phyloP scores from a whole-genome alignment of 2,888 invertebrate genomes.

The Dynastes hyllus region DNA sequence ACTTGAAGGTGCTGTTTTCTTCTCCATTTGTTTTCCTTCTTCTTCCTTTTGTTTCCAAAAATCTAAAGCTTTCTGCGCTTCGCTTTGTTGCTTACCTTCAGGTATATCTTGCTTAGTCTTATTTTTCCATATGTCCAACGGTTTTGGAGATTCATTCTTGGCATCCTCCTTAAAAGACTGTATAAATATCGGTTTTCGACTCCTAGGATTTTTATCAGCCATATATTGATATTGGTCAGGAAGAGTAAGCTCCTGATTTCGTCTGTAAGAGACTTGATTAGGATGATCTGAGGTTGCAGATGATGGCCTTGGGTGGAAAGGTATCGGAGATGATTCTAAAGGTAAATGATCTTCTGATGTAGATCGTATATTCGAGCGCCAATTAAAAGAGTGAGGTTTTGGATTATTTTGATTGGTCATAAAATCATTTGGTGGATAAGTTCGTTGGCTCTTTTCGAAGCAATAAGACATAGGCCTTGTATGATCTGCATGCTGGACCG shows the following conservation, averaged over 20 bases:
- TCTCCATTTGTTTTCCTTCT: conserved; percentile 64
- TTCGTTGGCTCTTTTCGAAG: conserved; percentile 67
- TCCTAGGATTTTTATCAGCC: conserved; percentile 82
- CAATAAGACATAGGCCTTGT: conserved; percentile 74
- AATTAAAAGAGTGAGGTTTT: conserved; percentile 60
- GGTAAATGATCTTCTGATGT: conserved; percentile 69
- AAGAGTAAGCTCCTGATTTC: conserved; percentile 55
- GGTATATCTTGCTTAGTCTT: conserved; percentile 69
- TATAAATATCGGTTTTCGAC: conserved; percentile 83
- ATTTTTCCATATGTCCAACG: conserved; percentile 78
- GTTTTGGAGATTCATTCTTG: conserved; percentile 68
- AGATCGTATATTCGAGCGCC: conserved; percentile 64
- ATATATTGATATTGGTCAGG: conserved; percentile 76
- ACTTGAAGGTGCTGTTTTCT: conserved; percentile 55
- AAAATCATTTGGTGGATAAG: conserved; percentile 31
- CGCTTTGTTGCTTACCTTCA: conserved; percentile 17
- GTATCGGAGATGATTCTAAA: conserved; percentile 58
- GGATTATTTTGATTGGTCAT: conserved; percentile 70
- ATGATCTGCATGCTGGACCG: conserved; percentile 68
- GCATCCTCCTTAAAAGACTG: conserved; percentile 61
- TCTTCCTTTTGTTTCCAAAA: conserved; percentile 78
- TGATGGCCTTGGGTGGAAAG: conserved; percentile 66
- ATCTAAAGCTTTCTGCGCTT: conserved; percentile 74
- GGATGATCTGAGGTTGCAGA: conserved; percentile 67
- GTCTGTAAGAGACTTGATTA: conserved; percentile 59